These are phyloP conservation scores for Polyodon spathula DNA, from an alignment of 2,113 vertebrate species.

Conservation along the genomic window DNA sequence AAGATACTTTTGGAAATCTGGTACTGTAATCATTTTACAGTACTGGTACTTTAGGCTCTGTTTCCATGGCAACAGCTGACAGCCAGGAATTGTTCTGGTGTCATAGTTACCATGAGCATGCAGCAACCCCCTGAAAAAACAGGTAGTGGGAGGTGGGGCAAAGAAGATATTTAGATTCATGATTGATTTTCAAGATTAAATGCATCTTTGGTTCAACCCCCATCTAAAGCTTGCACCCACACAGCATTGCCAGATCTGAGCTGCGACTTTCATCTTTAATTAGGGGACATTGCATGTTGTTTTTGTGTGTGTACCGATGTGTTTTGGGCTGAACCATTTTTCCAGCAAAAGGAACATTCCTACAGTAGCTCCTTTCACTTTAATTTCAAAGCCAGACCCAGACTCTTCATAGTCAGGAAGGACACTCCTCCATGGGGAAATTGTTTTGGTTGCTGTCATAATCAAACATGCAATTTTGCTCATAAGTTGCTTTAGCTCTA, in stretches of 20 bases:
- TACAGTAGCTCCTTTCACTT: too few relatives aligned
- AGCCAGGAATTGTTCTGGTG: constrained; percentile 54
- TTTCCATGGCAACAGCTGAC: constrained; percentile 57
- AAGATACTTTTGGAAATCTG: not conserved
- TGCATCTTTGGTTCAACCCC: constrained; percentile 7
- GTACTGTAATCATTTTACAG: constrained; percentile 17
- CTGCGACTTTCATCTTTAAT: not conserved
- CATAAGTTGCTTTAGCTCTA: not conserved
- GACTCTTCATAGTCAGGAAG: not conserved
- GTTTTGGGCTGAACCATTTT: too few relatives aligned
- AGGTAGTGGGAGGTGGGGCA: constrained; percentile 12
- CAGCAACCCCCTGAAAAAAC: constrained; percentile 38
- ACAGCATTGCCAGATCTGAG: constrained; percentile 1
- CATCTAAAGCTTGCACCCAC: not conserved
- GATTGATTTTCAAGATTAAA: not conserved
- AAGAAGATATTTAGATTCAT: constrained; percentile 20
- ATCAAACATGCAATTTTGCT: not conserved
- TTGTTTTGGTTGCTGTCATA: not conserved
- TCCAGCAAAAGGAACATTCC: too few relatives aligned
- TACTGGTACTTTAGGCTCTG: constrained; percentile 32
- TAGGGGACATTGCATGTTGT: not conserved
- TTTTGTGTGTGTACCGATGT: not conserved
- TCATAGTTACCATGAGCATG: constrained; percentile 51
- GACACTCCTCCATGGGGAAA: not conserved
- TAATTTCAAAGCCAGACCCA: not conserved